These are phyloP conservation scores for Digitonthophagus gazella DNA, from an alignment of 2,888 invertebrate genomes.

Conservation along the genomic window DNA sequence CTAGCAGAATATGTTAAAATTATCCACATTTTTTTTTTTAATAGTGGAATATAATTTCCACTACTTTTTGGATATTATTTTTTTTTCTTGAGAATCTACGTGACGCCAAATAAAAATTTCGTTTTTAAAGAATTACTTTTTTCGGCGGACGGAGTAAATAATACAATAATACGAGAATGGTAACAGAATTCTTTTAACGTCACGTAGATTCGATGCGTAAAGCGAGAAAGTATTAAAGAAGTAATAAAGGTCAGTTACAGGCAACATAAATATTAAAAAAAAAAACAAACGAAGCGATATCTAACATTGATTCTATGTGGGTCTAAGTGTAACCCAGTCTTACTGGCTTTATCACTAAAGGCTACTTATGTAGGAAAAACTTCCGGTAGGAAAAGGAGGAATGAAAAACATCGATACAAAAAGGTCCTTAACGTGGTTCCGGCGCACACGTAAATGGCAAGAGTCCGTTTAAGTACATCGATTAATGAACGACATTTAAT, in stretches of 20 bases:
- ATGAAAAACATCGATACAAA: slow-evolving; percentile 14
- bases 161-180: background rate
- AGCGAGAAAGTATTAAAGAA: background rate
- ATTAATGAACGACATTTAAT: slow-evolving; percentile 16
- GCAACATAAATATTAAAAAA: slow-evolving; percentile 27
- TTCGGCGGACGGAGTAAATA: background rate
- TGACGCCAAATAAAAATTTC: background rate
- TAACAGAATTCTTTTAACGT: background rate
- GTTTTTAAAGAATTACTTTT: background rate
- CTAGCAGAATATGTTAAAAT: background rate
- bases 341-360: slow-evolving; percentile 29
- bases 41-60: background rate
- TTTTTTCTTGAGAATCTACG: background rate
- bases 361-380: slow-evolving; percentile 23
- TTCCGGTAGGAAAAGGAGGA: slow-evolving; percentile 18
- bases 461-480: slow-evolving; percentile 26
- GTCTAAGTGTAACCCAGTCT: slow-evolving; percentile 20
- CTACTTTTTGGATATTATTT: background rate
- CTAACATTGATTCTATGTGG: slow-evolving; percentile 24
- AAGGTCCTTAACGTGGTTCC: slow-evolving; percentile 18
- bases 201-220: background rate
- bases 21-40: background rate
- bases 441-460: slow-evolving; percentile 27
- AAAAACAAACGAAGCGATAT: slow-evolving; percentile 21
- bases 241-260: slow-evolving; percentile 6